A percentile compares a stretch with the other conserved stretches of the same genome.
These are phyloP conservation scores for Drosophila nr. medialis DNA, from an alignment of 2,888 invertebrate genomes.

Conservation along the genomic window DNA sequence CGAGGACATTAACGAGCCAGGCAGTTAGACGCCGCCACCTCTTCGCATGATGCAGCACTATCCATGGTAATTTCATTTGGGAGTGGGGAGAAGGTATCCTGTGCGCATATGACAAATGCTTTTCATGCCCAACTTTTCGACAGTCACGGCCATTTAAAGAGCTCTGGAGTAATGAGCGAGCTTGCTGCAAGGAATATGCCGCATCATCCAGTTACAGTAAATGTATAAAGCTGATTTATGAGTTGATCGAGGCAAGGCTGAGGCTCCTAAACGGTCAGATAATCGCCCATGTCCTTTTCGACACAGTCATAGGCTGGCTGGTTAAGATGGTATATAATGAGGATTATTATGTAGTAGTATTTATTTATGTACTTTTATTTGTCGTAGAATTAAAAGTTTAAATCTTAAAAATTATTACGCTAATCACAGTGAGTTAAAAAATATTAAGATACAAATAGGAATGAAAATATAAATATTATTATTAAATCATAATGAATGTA, in stretches of 20 bases:
- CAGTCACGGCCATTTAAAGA: conserved; percentile 73
- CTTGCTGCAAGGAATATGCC: conserved; percentile 41
- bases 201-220: conserved; percentile 63
- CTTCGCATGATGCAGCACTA: conserved; percentile 65
- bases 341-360: not conserved
- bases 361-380: not conserved
- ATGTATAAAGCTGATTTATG: conserved; percentile 60
- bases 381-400: not conserved
- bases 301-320: conserved; percentile 6
- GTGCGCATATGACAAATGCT: conserved; percentile 68
- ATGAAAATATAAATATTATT: not conserved
- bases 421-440: not conserved
- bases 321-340: conserved; percentile 10
- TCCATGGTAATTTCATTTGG: conserved; percentile 66
- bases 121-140: conserved; percentile 53
- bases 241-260: conserved; percentile 9
- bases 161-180: conserved; percentile 30
- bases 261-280: conserved; percentile 7
- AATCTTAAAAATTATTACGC: not conserved
- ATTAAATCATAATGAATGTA: not conserved
- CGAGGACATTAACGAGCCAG: conserved; percentile 78
- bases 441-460: not conserved
- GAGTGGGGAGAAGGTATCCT: conserved; percentile 22
- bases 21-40: conserved; percentile 67
- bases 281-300: conserved; percentile 22